phyloP scores from a whole-genome alignment of 2,888 invertebrate species.

The Drosophila atripex region DNA sequence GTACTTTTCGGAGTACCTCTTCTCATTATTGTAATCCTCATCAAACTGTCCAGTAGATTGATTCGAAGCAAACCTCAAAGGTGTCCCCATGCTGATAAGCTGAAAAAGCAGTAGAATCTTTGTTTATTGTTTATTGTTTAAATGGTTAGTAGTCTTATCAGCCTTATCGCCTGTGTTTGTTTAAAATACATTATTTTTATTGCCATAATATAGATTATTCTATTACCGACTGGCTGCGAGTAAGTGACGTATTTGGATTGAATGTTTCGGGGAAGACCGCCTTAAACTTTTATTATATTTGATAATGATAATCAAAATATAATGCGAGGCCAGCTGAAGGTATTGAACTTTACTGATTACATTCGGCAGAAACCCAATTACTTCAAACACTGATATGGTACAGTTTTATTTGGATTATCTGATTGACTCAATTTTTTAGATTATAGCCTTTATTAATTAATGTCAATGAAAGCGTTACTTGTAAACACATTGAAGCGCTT shows the following conservation, averaged over 20 bases:
- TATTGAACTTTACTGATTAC: neutral
- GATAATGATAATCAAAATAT: neutral
- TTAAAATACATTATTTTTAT: too few relatives aligned
- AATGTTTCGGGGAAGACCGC: neutral
- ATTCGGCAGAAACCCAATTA: neutral
- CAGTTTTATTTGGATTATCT: too few relatives aligned
- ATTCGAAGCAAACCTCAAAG: conserved; percentile 4
- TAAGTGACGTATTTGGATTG: neutral
- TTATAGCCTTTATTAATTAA: too few relatives aligned
- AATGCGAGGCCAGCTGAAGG: neutral
- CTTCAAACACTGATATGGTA: neutral
- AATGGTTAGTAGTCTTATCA: neutral
- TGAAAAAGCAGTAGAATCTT: conserved; percentile 31
- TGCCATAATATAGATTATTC: neutral
- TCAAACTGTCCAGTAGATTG: conserved; percentile 15
- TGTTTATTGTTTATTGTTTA: neutral
- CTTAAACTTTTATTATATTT: neutral
- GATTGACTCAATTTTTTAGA: too few relatives aligned
- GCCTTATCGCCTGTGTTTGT: neutral
- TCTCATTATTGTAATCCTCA: neutral
- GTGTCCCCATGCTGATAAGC: conserved; percentile 27
- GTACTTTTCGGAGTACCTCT: conserved; percentile 57
- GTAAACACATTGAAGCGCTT: neutral
- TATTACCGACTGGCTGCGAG: neutral
- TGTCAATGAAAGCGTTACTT: neutral